These are phyloP conservation scores for Gymnorhina tibicen DNA, from an alignment of 2,113 vertebrate species.

Conservation along the genomic window DNA sequence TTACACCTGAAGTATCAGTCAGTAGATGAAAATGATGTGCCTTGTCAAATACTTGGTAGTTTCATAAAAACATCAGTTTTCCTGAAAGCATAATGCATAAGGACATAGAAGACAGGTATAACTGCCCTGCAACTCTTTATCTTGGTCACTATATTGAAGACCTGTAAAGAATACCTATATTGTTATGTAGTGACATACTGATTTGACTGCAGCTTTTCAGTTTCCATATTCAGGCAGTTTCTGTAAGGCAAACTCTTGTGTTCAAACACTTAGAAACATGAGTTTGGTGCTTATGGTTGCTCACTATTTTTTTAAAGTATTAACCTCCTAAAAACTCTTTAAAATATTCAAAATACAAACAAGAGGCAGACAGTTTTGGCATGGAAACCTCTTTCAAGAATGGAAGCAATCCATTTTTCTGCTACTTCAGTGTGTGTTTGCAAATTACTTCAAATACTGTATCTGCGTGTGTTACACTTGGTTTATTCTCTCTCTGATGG, in stretches of 20 bases:
- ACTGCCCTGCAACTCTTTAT: neutral
- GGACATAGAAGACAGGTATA: neutral
- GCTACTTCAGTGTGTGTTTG: neutral
- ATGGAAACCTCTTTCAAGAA: neutral
- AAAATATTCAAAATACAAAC: neutral
- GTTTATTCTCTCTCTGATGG: neutral
- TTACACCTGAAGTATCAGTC: neutral
- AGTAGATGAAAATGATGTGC: neutral
- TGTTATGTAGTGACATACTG: neutral
- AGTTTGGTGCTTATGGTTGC: neutral
- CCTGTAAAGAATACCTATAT: neutral
- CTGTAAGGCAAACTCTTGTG: neutral
- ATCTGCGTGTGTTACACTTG: neutral
- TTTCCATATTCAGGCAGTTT: neutral
- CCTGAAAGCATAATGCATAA: neutral
- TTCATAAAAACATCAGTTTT: neutral
- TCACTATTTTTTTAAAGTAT: neutral
- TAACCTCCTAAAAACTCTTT: neutral
- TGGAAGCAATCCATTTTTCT: neutral
- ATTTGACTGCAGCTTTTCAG: neutral
- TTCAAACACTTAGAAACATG: neutral
- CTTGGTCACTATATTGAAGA: neutral
- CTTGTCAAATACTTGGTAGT: neutral
- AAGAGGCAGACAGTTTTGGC: neutral
- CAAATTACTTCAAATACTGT: neutral